A percentile compares a stretch with the other conserved stretches of the same genome.
These are phyloP conservation scores for Polypterus bichir DNA, from an alignment of 2,113 vertebrate genomes.

Conservation along the genomic window DNA sequence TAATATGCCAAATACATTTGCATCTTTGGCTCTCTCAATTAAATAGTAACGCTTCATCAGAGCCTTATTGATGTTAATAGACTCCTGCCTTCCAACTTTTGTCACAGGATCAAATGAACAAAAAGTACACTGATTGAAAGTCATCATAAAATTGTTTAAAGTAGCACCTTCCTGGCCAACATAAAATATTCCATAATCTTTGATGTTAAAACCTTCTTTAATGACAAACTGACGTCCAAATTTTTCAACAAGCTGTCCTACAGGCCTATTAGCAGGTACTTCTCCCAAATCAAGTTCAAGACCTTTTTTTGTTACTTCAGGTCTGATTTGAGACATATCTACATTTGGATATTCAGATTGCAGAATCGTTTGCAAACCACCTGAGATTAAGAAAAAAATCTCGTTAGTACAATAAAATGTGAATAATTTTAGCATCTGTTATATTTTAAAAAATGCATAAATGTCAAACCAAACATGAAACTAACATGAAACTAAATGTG, in stretches of 20 bases:
- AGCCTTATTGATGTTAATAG: slow-evolving; percentile 51
- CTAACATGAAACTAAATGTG: too few species aligned
- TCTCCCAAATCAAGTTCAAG: neutral
- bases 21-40: slow-evolving; percentile 80
- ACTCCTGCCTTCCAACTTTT: slow-evolving; percentile 44
- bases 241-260: slow-evolving; percentile 29
- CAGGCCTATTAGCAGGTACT: slow-evolving; percentile 5
- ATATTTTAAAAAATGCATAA: too few species aligned
- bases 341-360: slow-evolving; percentile 53
- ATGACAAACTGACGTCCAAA: slow-evolving; percentile 59
- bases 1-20: slow-evolving; percentile 76
- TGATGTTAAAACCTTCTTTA: slow-evolving; percentile 30
- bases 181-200: slow-evolving; percentile 70
- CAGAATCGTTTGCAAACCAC: slow-evolving; percentile 40
- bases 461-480: too few species aligned
- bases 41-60: slow-evolving; percentile 79
- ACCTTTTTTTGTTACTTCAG: slow-evolving; percentile 12
- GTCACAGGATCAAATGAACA: slow-evolving; percentile 71
- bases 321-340: slow-evolving; percentile 46
- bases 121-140: slow-evolving; percentile 73
- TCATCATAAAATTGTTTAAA: slow-evolving; percentile 81
- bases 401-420: too few species aligned
- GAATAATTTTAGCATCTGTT: too few species aligned
- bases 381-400: slow-evolving; percentile 27
- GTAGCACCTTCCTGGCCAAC: slow-evolving; percentile 65